A percentile compares a stretch with the other conserved stretches of the same genome.
These are phyloP conservation scores for Busseola fusca DNA, from an alignment of 2,888 invertebrate species.

Conservation along the genomic window DNA sequence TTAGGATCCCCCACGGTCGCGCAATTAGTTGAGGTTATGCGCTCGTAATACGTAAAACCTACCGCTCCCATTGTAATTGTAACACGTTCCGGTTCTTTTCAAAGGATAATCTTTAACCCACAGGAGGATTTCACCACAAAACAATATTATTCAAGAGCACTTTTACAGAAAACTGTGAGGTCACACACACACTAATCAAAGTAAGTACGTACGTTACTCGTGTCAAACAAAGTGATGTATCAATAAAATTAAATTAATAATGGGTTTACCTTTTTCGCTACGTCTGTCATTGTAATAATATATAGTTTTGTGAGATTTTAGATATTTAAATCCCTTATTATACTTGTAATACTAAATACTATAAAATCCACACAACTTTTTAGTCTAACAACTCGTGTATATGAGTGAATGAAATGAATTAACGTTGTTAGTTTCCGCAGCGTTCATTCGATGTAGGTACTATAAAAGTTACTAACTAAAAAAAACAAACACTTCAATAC, in stretches of 20 bases:
- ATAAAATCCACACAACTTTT: slow-evolving; percentile 61
- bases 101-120: slow-evolving; percentile 10
- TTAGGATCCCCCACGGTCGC: slow-evolving; percentile 66
- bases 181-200: slow-evolving; percentile 76
- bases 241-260: slow-evolving; percentile 48
- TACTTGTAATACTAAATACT: slow-evolving; percentile 58
- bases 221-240: slow-evolving; percentile 74
- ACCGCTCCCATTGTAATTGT: slow-evolving; percentile 66
- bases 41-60: slow-evolving; percentile 62
- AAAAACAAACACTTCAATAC: slow-evolving; percentile 47
- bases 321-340: slow-evolving; percentile 54
- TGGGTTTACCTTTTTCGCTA: slow-evolving; percentile 83
- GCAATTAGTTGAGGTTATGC: slow-evolving; percentile 75
- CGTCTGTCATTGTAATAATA: slow-evolving; percentile 81
- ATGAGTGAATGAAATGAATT: slow-evolving; percentile 70
- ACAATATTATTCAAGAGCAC: slow-evolving; percentile 54
- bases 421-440: slow-evolving; percentile 54
- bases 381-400: slow-evolving; percentile 70
- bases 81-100: slow-evolving; percentile 27
- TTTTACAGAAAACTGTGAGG: slow-evolving; percentile 66
- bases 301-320: slow-evolving; percentile 58
- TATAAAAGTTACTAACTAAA: slow-evolving; percentile 46
- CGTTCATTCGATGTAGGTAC: slow-evolving; percentile 58
- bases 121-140: slow-evolving; percentile 28
- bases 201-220: slow-evolving; percentile 68